A percentile compares a stretch with the other conserved stretches of the same genome.
Conservation (phyloP, 2,113 vertebrate species). For the Hydrolagus affinis region DNA sequence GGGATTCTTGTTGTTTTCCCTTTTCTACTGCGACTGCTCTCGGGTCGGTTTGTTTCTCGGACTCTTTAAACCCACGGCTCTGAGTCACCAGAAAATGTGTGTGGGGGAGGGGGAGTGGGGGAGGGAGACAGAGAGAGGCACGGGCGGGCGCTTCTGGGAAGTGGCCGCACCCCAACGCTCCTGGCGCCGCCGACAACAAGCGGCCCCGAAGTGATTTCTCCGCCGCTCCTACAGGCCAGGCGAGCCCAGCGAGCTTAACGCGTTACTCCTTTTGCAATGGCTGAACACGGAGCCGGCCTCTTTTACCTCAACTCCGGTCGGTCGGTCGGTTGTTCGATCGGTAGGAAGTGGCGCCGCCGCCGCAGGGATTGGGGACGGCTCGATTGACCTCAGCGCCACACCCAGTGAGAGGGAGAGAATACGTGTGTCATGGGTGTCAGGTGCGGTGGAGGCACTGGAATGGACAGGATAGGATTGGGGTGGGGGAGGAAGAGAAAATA, state of each 20-base stretch:
- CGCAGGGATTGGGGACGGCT: neutral
- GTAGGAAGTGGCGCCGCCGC: neutral
- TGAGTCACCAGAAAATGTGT: neutral
- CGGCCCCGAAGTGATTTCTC: neutral
- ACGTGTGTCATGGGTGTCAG: slow-evolving; percentile 22
- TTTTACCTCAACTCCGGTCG: no score
- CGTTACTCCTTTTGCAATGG: no score
- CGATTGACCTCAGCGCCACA: slow-evolving; percentile 7
- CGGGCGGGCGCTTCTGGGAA: slow-evolving; percentile 6
- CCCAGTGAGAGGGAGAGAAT: neutral
- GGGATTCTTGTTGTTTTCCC: neutral
- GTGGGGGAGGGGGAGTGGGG: neutral
- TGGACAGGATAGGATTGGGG: neutral
- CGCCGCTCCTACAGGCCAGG: no score
- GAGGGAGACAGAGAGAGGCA: neutral
- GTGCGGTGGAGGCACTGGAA: neutral
- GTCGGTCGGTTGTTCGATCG: neutral
- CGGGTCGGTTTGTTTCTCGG: neutral
- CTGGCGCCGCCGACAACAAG: neutral
- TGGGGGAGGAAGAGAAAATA: no score
- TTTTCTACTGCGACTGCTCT: neutral
- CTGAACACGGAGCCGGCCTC: no score
- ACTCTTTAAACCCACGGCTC: no score
- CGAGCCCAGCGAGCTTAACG: no score
- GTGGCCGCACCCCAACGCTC: neutral